Percentiles rank a stretch among this genome's conserved stretches.
These are phyloP conservation scores for Sesamia nonagrioides DNA, from an alignment of 1,140 invertebrate species.

Conservation along the genomic window DNA sequence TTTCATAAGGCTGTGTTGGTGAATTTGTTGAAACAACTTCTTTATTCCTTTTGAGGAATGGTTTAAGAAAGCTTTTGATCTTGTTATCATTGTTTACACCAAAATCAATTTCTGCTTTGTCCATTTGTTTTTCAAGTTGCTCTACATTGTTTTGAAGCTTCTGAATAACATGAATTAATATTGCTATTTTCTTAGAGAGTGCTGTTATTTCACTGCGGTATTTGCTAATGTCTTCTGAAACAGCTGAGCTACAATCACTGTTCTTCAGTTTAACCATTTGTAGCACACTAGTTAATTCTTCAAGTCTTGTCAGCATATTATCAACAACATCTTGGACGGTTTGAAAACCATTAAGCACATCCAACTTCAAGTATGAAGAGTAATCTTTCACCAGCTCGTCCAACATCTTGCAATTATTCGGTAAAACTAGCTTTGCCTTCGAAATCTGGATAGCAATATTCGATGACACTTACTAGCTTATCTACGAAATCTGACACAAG, in stretches of 20 bases:
- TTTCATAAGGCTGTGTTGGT: constrained; percentile 58
- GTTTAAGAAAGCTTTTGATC: constrained; percentile 81
- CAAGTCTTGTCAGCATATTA: constrained; percentile 86
- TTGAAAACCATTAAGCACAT: constrained; percentile 80
- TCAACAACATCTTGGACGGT: constrained; percentile 86
- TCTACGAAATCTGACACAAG: constrained; percentile 76
- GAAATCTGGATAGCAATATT: constrained; percentile 83
- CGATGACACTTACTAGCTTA: constrained; percentile 71
- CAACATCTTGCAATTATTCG: constrained; percentile 72
- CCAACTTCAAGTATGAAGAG: constrained; percentile 82
- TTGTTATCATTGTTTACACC: constrained; percentile 81
- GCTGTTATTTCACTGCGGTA: constrained; percentile 79
- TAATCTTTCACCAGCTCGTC: constrained; percentile 80
- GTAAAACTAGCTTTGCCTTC: constrained; percentile 53
- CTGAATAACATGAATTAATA: constrained; percentile 73
- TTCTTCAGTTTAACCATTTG: constrained; percentile 84
- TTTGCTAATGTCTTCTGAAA: constrained; percentile 77
- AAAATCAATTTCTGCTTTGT: constrained; percentile 83
- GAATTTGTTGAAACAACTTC: constrained; percentile 50
- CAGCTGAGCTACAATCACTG: constrained; percentile 71
- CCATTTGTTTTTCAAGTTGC: constrained; percentile 81
- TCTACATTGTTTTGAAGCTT: constrained; percentile 81
- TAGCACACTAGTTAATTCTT: constrained; percentile 85
- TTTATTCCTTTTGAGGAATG: constrained; percentile 81
- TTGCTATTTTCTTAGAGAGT: constrained; percentile 81